Conservation (phyloP, 2,113 vertebrate species). For the Mus pahari region DNA sequence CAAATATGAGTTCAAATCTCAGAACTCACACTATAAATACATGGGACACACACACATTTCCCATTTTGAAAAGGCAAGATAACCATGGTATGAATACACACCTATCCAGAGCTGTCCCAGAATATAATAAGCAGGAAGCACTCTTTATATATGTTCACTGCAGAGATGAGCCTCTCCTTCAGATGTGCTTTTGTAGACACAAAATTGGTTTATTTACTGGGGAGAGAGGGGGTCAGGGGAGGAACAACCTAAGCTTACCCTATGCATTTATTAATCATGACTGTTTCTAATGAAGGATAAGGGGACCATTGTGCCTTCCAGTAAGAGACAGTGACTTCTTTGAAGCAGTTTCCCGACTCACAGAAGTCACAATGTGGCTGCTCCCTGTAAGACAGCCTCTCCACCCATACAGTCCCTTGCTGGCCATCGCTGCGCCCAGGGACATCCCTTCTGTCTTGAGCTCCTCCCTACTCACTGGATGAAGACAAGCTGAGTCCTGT, state of each 20-base stretch:
- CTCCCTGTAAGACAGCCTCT: not conserved
- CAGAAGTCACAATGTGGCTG: not conserved
- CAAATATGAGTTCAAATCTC: not conserved
- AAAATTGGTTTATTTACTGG: constrained; percentile 29
- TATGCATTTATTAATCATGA: not conserved
- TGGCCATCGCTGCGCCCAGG: not conserved
- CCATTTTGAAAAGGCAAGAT: constrained; percentile 18
- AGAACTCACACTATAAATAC: not conserved
- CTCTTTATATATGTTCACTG: not conserved
- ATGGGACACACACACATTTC: not conserved
- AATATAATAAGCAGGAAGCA: not conserved
- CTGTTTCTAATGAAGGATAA: not conserved
- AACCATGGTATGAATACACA: not conserved
- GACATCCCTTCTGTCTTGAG: not conserved
- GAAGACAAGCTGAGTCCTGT: constrained; percentile 20
- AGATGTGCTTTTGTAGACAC: not conserved
- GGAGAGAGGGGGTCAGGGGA: not conserved
- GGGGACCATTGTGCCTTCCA: not conserved
- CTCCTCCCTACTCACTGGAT: constrained; percentile 28
- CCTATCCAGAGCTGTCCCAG: not conserved
- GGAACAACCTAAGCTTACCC: not conserved
- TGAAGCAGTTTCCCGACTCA: not conserved
- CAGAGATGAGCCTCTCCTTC: not conserved
- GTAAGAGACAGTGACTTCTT: constrained; percentile 14
- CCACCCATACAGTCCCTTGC: not conserved